A percentile compares a stretch with the other conserved stretches of the same genome.
Conservation (phyloP, 2,797 vertebrate species). For the Streptopelia turtur region DNA sequence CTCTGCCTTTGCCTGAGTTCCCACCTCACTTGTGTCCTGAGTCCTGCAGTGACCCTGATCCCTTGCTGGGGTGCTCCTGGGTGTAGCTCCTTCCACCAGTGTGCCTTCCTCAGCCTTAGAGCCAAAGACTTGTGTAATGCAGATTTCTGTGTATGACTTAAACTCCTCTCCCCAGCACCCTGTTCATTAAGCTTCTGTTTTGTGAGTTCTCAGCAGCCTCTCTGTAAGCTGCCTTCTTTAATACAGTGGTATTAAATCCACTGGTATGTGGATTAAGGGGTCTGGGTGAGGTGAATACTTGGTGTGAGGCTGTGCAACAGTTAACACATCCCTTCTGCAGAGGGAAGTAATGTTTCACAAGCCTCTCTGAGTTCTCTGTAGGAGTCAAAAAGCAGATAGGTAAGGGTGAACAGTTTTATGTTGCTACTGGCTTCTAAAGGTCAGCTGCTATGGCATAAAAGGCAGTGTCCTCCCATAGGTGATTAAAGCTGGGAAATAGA, state of each 20-base stretch:
- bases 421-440: not conserved
- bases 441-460: not conserved
- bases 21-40: not conserved
- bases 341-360: not conserved
- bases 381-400: not conserved
- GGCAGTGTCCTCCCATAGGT: not conserved
- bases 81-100: not conserved
- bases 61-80: not conserved
- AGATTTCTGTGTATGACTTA: not conserved
- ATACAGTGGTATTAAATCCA: not conserved
- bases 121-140: not conserved
- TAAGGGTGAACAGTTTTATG: not conserved
- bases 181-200: not conserved
- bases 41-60: not conserved
- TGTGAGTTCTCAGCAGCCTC: not conserved
- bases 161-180: not conserved
- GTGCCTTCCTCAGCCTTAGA: not conserved
- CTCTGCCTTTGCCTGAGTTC: not conserved
- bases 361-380: not conserved
- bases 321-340: not conserved
- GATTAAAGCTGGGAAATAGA: not conserved
- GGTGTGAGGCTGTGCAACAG: not conserved
- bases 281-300: not conserved
- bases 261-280: not conserved
- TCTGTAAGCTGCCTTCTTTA: not conserved